These are phyloP conservation scores for Ceratina calcarata DNA, from an alignment of 1,140 invertebrate genomes.

Conservation along the genomic window DNA sequence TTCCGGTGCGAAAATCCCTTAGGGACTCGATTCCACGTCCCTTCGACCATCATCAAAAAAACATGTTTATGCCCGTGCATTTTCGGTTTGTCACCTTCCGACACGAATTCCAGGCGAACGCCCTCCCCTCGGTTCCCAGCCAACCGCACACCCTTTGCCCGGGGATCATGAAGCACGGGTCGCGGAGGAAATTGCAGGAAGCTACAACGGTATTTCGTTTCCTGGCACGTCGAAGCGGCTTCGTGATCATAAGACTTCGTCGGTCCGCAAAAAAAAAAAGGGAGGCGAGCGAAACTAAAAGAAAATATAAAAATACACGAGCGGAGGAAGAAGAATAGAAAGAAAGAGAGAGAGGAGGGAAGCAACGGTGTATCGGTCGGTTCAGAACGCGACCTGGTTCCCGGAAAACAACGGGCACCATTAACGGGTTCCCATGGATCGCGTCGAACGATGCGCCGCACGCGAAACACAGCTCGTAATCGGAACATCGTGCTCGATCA, in stretches of 20 bases:
- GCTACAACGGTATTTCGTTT: constrained; percentile 45
- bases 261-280: not conserved
- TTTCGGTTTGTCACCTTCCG: too few species aligned
- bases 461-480: constrained; percentile 27
- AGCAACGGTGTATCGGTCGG: too few species aligned
- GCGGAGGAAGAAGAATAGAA: not conserved
- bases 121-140: too few species aligned
- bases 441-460: constrained; percentile 11
- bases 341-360: too few species aligned
- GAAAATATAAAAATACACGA: not conserved
- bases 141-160: too few species aligned
- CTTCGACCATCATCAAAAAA: too few species aligned
- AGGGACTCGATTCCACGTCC: too few species aligned
- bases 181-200: constrained; percentile 51
- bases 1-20: too few species aligned
- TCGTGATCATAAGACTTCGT: constrained; percentile 40
- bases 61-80: too few species aligned
- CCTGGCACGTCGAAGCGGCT: constrained; percentile 24
- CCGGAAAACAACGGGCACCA: constrained; percentile 52
- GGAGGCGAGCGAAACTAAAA: too few species aligned
- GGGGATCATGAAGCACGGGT: not conserved
- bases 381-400: constrained; percentile 39
- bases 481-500: constrained; percentile 42
- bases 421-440: constrained; percentile 48
- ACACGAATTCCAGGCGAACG: too few species aligned